phyloP scores from a whole-genome alignment of 2,797 vertebrate genomes.

The Momotus momota region DNA sequence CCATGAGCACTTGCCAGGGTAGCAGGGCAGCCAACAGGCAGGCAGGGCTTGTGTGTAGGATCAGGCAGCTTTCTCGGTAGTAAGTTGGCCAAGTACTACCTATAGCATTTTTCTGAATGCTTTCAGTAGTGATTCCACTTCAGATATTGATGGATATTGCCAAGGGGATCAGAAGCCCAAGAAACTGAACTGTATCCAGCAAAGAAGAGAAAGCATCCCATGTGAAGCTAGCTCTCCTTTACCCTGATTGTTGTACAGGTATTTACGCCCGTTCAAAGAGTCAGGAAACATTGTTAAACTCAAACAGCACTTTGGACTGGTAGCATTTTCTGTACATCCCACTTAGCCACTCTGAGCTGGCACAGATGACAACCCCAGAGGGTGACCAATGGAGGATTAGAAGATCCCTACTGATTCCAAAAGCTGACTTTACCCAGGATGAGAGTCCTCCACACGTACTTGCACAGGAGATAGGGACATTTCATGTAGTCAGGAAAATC shows the following conservation, averaged over 20 bases:
- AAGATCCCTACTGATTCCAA: background rate
- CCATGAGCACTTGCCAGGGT: background rate
- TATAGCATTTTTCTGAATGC: background rate
- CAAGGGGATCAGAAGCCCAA: background rate
- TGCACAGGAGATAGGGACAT: background rate
- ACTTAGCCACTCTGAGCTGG: background rate
- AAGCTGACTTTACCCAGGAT: background rate
- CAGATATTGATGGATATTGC: background rate
- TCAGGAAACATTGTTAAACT: background rate
- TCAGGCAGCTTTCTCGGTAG: background rate
- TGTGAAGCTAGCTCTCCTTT: background rate
- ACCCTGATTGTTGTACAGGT: rapidly evolving
- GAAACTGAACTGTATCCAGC: background rate
- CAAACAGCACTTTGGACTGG: background rate
- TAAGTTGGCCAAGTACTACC: background rate
- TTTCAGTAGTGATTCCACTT: background rate
- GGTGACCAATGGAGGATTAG: background rate
- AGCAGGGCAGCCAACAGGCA: background rate
- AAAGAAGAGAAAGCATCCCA: background rate
- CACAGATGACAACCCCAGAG: background rate
- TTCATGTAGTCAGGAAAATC: background rate
- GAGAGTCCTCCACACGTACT: background rate
- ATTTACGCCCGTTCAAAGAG: background rate
- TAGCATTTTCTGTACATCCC: background rate
- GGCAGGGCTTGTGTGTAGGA: background rate